A percentile compares a stretch with the other conserved stretches of the same genome.
Conservation (phyloP, 2,113 vertebrate genomes). For the Gambusia affinis region DNA sequence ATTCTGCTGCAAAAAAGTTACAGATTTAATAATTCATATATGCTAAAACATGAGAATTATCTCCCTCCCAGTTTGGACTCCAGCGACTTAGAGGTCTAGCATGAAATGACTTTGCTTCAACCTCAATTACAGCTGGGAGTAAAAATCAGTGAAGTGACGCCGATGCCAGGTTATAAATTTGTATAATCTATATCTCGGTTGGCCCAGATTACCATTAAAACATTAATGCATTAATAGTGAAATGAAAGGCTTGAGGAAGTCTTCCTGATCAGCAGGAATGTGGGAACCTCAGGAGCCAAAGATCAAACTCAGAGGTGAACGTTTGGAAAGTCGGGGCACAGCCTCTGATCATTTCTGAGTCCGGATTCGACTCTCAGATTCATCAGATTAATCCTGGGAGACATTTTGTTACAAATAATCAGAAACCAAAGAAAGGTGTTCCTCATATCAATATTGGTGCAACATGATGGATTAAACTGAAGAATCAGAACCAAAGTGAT, state of each 20-base stretch:
- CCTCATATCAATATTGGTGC: too few species aligned
- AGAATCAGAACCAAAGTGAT: too few species aligned
- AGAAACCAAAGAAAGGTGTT: not conserved
- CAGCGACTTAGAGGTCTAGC: slow-evolving; percentile 42
- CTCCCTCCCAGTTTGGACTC: slow-evolving; percentile 26
- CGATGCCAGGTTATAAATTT: slow-evolving; percentile 56
- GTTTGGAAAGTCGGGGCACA: not conserved
- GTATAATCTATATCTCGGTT: slow-evolving; percentile 53
- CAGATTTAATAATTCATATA: slow-evolving; percentile 45
- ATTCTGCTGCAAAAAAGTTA: not conserved
- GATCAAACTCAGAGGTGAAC: not conserved
- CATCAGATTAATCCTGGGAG: not conserved
- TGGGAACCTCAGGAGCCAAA: not conserved
- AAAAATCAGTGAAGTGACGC: slow-evolving; percentile 44
- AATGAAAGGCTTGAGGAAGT: slow-evolving; percentile 29
- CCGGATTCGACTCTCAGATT: not conserved
- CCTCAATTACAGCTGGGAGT: slow-evolving; percentile 48
- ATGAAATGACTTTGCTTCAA: slow-evolving; percentile 49
- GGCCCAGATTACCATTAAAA: slow-evolving; percentile 48
- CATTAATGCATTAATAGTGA: slow-evolving; percentile 30
- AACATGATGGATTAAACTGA: too few species aligned
- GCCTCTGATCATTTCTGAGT: not conserved
- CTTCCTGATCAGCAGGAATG: slow-evolving; percentile 37
- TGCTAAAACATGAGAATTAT: slow-evolving; percentile 43
- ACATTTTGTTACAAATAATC: not conserved